Evolutionary conservation across 2,888 invertebrate species (phyloP).

Genomic region (Gastracanthus pulcherrimus): DNA sequence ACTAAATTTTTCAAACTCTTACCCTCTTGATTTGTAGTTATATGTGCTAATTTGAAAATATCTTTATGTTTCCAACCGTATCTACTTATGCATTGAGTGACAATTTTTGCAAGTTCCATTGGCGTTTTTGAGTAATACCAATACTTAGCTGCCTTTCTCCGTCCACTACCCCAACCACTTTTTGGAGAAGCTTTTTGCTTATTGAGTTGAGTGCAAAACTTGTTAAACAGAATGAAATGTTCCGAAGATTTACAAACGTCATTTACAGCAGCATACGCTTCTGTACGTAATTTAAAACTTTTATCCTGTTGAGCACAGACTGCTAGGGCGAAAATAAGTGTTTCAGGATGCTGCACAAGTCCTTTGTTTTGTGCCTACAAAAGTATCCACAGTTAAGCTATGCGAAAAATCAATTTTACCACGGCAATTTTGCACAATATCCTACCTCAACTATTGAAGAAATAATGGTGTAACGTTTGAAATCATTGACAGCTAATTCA

Average conservation of each 20-base stretch:
- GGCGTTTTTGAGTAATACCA: slow-evolving; percentile 84
- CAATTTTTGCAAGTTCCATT: slow-evolving; percentile 81
- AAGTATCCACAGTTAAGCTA: background rate
- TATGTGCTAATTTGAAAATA: slow-evolving; percentile 83
- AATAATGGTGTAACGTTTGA: slow-evolving; percentile 45
- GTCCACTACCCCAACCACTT: slow-evolving; percentile 81
- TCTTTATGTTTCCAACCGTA: slow-evolving; percentile 87
- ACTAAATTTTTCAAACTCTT: no score
- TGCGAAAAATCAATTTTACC: background rate
- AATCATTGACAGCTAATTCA: slow-evolving; percentile 66
- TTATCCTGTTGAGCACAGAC: slow-evolving; percentile 79
- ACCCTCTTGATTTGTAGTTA: slow-evolving; percentile 65
- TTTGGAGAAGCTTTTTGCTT: slow-evolving; percentile 64
- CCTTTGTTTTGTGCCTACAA: slow-evolving; percentile 73
- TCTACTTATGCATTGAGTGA: slow-evolving; percentile 82
- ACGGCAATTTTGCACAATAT: background rate
- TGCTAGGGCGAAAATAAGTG: slow-evolving; percentile 83
- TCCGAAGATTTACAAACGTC: slow-evolving; percentile 82
- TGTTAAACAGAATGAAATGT: slow-evolving; percentile 82
- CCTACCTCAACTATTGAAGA: slow-evolving; percentile 51
- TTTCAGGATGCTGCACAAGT: slow-evolving; percentile 79
- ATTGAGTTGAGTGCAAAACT: slow-evolving; percentile 79
- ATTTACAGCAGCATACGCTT: slow-evolving; percentile 79
- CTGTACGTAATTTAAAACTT: no score
- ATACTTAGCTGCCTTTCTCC: slow-evolving; percentile 81